These are phyloP conservation scores for Patiria pectinifera DNA, from an alignment of 53 echinoderm and acorn worm genomes.

Conservation along the genomic window DNA sequence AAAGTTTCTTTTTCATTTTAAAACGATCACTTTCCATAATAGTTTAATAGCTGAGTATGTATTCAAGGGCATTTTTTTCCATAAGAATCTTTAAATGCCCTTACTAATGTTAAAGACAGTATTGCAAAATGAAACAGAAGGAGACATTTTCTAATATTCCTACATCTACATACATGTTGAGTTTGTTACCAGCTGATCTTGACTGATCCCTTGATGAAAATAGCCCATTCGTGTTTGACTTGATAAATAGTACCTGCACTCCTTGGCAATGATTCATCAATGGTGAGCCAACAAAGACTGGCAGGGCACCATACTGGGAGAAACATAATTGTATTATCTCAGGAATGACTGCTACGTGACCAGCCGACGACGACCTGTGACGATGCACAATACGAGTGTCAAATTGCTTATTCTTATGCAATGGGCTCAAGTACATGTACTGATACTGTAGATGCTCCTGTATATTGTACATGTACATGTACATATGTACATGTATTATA, in stretches of 20 bases:
- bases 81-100: no score
- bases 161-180: not conserved
- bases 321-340: conserved; percentile 6
- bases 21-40: no score
- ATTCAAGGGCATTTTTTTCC: no score
- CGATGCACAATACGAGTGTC: not conserved
- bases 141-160: not conserved
- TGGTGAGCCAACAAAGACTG: not conserved
- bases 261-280: not conserved
- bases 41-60: no score
- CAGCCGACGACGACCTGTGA: not conserved
- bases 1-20: no score
- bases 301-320: conserved; percentile 11
- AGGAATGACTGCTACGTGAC: conserved; percentile 35
- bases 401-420: conserved; percentile 33
- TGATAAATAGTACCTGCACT: not conserved
- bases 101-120: no score
- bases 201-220: not conserved
- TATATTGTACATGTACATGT: no score
- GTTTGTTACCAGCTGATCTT: not conserved
- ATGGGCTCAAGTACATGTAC: not conserved
- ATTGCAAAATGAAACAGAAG: no score
- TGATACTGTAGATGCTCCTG: not conserved
- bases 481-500: no score
- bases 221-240: not conserved